Evolutionary conservation across 23 tunicate species (phyloP), one percentile per base, ranked within the genome.

Genomic region (Ascidia mentula): DNA sequence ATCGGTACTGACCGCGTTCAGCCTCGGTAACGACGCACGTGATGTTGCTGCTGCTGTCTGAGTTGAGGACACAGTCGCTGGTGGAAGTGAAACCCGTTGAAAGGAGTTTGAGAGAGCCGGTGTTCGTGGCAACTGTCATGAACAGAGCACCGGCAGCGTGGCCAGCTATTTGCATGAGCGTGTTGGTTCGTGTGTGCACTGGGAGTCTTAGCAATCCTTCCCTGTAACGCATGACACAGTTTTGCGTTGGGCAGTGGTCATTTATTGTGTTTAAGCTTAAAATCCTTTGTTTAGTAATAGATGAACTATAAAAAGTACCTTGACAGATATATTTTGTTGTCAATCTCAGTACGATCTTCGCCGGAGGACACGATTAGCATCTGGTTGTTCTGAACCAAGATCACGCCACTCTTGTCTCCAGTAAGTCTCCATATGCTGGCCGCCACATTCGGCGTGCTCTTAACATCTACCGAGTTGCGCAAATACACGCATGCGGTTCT

Each of bases 51-150:
- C 65, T 53, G 65, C 65, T 53, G 39, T 34, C 32, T 7, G 40
- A 31, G 36, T 72, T 36, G 36, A 35, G 20, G 37, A 33, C 18
- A 36, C 81, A 77, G 33, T 77, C 45, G 36, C 71, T 77, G 38
- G 81, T 46, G 18, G 81, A 77, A 17, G 81, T 77, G 32, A 77
- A 77, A 31, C 81, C 81, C 32, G 69, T 32, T 13, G 71, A 34
- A 24, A 15, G 60, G 0, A 77, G 71, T 18, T 33, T 0, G 6
- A 77, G n/a, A 13, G 24, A n/a, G 26, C 71, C 81, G 31, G 34
- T 74, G 46, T 20, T 37, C 1, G 46, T 74, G 6, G 78, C 81
- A 28, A 77, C 71, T 5, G 81, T 77, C 34, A 77, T 24, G 70
- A 24, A 18, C 18, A 31, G 31, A 32, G 39, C 81, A 18, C 81